Conservation (phyloP, 2,113 vertebrate genomes). For the Oncorhynchus mykiss region DNA sequence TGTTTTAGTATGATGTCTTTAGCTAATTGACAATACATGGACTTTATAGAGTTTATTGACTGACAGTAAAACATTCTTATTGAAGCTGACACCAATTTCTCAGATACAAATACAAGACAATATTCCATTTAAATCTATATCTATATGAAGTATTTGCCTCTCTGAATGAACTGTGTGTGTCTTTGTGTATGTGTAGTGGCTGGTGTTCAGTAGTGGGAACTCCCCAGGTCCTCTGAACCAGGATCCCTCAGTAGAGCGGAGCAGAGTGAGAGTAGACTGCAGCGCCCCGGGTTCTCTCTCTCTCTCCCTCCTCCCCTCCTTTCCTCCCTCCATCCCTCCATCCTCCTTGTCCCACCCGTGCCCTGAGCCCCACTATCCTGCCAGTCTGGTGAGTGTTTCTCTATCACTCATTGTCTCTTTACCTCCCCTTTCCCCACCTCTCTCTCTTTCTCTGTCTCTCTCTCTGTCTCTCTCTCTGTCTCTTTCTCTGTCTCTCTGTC, state of each 20-base stretch:
- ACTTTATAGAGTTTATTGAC: no score
- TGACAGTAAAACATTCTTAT: no score
- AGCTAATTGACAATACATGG: no score
- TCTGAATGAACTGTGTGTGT: background rate
- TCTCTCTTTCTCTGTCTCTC: slow-evolving; percentile 10
- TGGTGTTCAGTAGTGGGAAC: slow-evolving; percentile 67
- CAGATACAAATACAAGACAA: no score
- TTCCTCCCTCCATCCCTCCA: slow-evolving; percentile 3
- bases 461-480: background rate
- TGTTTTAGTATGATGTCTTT: no score
- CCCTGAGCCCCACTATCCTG: slow-evolving; percentile 27
- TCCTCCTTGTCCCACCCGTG: slow-evolving; percentile 8
- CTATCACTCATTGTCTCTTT: slow-evolving; percentile 10
- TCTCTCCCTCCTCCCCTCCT: slow-evolving; percentile 2
- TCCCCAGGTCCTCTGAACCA: slow-evolving; percentile 57
- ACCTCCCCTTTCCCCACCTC: background rate
- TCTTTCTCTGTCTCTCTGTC: background rate
- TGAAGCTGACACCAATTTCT: no score
- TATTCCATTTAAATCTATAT: no score
- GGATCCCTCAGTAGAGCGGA: slow-evolving; percentile 54
- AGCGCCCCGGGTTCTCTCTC: slow-evolving; percentile 62
- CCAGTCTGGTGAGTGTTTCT: slow-evolving; percentile 30
- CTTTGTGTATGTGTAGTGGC: slow-evolving; percentile 44
- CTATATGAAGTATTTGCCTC: no score
- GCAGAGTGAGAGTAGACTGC: slow-evolving; percentile 62